Conservation (phyloP, 1,140 invertebrate species). For the Panagrolaimus sp. region DNA sequence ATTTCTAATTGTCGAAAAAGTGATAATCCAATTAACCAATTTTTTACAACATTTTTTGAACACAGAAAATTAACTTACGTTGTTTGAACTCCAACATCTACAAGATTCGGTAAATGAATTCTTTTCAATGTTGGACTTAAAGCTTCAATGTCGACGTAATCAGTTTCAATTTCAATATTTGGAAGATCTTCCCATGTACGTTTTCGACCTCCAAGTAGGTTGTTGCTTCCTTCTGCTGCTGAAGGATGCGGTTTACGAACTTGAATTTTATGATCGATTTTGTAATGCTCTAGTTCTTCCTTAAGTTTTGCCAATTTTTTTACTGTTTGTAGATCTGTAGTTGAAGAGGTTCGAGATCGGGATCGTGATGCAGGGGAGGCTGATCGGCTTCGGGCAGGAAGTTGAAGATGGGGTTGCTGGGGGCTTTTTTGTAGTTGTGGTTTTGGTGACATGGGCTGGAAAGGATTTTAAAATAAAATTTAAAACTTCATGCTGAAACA, state of each 20-base stretch:
- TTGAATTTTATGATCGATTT: slow-evolving; percentile 2
- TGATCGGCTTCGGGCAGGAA: too few species aligned
- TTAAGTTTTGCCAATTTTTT: slow-evolving; percentile 1
- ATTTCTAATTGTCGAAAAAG: too few species aligned
- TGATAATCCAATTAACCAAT: too few species aligned
- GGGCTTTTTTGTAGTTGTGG: too few species aligned
- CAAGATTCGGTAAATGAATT: background rate
- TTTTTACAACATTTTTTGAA: too few species aligned
- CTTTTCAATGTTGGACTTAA: background rate
- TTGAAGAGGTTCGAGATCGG: background rate
- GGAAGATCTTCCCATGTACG: background rate
- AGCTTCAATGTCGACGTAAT: background rate
- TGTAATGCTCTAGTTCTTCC: background rate
- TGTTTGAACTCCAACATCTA: background rate
- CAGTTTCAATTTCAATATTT: background rate
- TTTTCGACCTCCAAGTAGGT: background rate
- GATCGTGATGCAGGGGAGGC: background rate
- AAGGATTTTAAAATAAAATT: background rate
- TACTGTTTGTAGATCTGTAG: background rate
- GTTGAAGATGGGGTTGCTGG: too few species aligned
- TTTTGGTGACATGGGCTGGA: background rate
- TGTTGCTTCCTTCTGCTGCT: background rate
- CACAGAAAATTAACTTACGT: background rate
- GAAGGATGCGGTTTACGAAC: background rate
- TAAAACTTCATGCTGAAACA: too few species aligned